Evolutionary conservation across 2,797 vertebrate genomes (phyloP).

Genomic region (Phaenicophaeus curvirostris): DNA sequence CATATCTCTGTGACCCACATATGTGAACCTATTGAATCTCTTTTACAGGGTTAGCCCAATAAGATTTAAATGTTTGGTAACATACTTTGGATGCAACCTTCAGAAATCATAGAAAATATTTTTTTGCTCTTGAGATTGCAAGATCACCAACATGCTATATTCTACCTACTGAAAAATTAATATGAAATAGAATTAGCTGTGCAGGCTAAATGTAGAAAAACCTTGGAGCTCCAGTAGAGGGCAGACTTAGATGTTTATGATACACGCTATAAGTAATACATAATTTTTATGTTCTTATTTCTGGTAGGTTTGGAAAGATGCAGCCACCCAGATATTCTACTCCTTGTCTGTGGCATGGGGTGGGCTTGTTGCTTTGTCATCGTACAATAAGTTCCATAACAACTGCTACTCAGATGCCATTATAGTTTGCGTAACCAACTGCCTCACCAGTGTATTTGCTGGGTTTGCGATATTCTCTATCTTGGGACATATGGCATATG

Average conservation of each 20-base stretch:
- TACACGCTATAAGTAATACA: not conserved
- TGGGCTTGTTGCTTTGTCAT: conserved; percentile 90
- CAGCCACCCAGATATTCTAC: conserved; percentile 94
- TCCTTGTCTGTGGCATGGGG: conserved; percentile 91
- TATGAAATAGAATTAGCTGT: not conserved
- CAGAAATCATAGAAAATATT: not conserved
- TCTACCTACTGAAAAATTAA: not conserved
- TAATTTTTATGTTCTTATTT: not conserved
- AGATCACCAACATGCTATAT: not conserved
- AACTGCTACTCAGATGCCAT: conserved; percentile 90
- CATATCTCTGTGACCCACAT: not conserved
- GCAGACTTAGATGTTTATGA: not conserved
- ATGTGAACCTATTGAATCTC: not conserved
- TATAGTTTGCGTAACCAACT: conserved; percentile 87
- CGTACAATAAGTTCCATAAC: conserved; percentile 95
- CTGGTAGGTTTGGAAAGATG: conserved; percentile 92
- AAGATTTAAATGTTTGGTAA: not conserved
- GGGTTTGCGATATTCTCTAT: conserved; percentile 96
- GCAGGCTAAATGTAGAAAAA: not conserved
- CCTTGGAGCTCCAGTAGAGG: not conserved
- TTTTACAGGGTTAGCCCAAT: not conserved
- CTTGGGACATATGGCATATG: conserved; percentile 92
- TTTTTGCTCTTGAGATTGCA: not conserved
- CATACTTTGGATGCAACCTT: not conserved
- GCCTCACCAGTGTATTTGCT: conserved; percentile 89